phyloP scores from a whole-genome alignment of 1,140 invertebrate species.

The Drosophila sp. region DNA sequence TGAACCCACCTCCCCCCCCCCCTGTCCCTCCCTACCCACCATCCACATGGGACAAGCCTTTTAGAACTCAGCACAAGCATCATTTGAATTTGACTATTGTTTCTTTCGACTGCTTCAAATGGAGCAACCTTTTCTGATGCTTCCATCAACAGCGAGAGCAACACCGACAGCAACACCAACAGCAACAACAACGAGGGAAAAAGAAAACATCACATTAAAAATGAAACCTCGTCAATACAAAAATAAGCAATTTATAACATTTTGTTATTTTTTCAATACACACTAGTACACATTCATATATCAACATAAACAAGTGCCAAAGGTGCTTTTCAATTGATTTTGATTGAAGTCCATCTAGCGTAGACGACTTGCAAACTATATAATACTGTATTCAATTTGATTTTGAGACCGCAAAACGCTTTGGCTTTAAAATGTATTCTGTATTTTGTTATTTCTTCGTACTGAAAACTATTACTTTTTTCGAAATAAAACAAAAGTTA shows the following conservation, averaged over 20 bases:
- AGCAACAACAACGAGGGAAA: conserved; percentile 9
- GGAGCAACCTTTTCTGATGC: conserved; percentile 16
- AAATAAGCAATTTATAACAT: background rate
- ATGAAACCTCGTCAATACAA: conserved; percentile 6
- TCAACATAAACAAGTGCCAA: background rate
- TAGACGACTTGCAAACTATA: too few relatives aligned
- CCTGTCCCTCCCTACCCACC: too few relatives aligned
- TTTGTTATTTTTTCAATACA: background rate
- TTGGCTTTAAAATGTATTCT: too few relatives aligned
- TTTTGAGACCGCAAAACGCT: background rate
- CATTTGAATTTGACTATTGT: conserved; percentile 55
- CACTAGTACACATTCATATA: background rate
- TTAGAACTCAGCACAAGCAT: conserved; percentile 14
- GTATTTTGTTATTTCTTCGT: background rate
- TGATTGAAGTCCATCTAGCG: too few relatives aligned
- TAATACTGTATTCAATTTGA: too few relatives aligned
- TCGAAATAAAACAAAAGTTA: too few relatives aligned
- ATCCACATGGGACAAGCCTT: background rate
- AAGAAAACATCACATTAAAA: conserved; percentile 32
- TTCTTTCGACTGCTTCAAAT: conserved; percentile 30
- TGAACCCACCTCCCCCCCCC: background rate
- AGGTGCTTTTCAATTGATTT: background rate
- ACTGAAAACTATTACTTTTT: too few relatives aligned
- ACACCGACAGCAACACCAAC: background rate
- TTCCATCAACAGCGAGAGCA: background rate